Conservation (phyloP, 2,888 invertebrate species). For the Dione vanillae region DNA sequence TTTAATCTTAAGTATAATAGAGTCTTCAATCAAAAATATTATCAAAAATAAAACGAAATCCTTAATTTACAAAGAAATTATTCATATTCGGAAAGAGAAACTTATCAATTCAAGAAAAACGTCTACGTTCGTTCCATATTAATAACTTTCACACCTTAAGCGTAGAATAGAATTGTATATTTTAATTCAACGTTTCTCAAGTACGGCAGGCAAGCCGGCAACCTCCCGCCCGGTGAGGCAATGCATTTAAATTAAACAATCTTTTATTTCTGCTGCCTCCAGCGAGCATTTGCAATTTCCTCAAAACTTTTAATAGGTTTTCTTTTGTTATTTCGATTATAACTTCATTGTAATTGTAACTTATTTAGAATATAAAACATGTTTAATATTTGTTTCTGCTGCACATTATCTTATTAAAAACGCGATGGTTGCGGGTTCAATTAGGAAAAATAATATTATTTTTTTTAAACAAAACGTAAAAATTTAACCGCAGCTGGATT, state of each 20-base stretch:
- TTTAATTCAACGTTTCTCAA: slow-evolving; percentile 24
- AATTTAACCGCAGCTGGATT: too few species aligned
- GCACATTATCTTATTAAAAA: too few species aligned
- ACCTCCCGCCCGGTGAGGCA: slow-evolving; percentile 26
- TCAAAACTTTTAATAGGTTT: slow-evolving; percentile 26
- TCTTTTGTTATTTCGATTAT: slow-evolving; percentile 4
- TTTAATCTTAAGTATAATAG: too few species aligned
- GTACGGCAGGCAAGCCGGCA: slow-evolving; percentile 19
- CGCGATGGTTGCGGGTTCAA: too few species aligned
- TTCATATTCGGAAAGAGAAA: neutral
- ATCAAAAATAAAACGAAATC: neutral
- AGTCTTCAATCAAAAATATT: too few species aligned
- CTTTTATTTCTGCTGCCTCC: slow-evolving; percentile 30
- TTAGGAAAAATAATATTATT: too few species aligned
- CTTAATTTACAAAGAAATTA: neutral
- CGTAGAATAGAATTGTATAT: slow-evolving; percentile 27
- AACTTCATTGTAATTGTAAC: slow-evolving; percentile 6
- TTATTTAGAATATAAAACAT: neutral
- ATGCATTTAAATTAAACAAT: slow-evolving; percentile 40
- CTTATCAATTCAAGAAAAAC: slow-evolving; percentile 1
- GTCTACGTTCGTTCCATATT: slow-evolving; percentile 2
- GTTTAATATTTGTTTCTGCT: too few species aligned
- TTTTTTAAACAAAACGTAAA: too few species aligned
- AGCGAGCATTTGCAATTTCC: slow-evolving; percentile 16
- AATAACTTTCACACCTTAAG: slow-evolving; percentile 19